Evolutionary conservation across 1,140 invertebrate genomes (phyloP), one percentile per base, ranked within the genome.

Genomic region (Drosophila obscura): DNA sequence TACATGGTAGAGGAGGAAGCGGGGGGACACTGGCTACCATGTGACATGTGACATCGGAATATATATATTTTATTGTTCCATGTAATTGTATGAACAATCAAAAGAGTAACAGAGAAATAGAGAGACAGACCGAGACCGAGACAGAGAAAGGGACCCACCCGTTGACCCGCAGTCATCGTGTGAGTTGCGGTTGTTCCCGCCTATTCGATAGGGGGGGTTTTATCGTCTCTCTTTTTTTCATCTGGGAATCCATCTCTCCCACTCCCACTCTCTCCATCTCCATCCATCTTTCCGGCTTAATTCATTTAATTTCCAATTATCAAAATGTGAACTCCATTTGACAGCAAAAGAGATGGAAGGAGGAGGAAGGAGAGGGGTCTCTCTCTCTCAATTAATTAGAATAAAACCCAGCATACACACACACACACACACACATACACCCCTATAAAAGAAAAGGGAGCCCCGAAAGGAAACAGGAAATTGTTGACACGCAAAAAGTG

Each of bases 261-360:
- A 56, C 28, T 4, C 9, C 9, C 19, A 41, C 35, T 50, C 31
- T n/a, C 35, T 39, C 35, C 35, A 1, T 4, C 35, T 39, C 53
- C 52, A 44, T 50, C 35, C 56, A 55, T 60, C 60, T 75, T 74
- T 73, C 52, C 71, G 13, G 69, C 66, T 87, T 87, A 85, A 87
- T 87, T 85, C 59, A 75, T 72, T 85, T 81, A 81, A 87, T 81
- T 85, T 81, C 73, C 57, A 74, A 78, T 78, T 82, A 69, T 39
- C 62, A 46, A 63, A 73, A 74, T 69, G 68, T 44, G 41, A 26
- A 57, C 35, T 56, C 31, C 45, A 49, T 50, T 51, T 66, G 67
- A 65, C 24, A 65, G 60, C 45, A 13, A 13, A 39, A 39, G 11
- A 28, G 26, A 28, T 35, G 31, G 3, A 6, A 35, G 4, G 31